Conservation (phyloP, 53 echinoderm and acorn worm genomes). For the Holothuria leucospilota region DNA sequence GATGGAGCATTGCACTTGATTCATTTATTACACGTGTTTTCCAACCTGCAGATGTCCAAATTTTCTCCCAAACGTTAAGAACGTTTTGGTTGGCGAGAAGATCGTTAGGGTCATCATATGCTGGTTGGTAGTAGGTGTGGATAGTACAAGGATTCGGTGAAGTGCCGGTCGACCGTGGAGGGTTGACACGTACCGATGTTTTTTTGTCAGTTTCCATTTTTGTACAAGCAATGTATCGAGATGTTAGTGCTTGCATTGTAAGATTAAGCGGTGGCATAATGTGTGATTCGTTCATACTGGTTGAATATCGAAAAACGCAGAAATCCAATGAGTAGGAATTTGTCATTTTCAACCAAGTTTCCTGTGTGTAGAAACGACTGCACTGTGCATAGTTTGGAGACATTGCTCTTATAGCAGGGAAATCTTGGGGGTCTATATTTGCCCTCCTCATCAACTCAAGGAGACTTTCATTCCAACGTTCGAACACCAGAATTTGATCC, state of each 20-base stretch:
- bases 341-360: background rate
- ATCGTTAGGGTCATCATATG: background rate
- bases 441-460: background rate
- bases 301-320: slow-evolving; percentile 10
- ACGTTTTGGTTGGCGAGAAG: background rate
- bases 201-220: background rate
- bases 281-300: background rate
- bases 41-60: slow-evolving; percentile 9
- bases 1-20: too few species aligned
- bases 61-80: background rate
- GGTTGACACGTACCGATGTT: too few species aligned
- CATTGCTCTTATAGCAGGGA: too few species aligned
- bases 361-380: background rate
- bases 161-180: too few species aligned
- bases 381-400: background rate
- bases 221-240: background rate
- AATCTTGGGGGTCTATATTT: background rate
- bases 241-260: background rate
- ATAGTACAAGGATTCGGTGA: too few species aligned
- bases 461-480: too few species aligned
- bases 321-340: background rate
- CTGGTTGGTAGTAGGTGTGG: too few species aligned
- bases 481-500: too few species aligned
- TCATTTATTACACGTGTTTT: background rate
- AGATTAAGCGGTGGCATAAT: background rate